Evolutionary conservation across 1,140 invertebrate species (phyloP).

Genomic region (Papilio polytes): DNA sequence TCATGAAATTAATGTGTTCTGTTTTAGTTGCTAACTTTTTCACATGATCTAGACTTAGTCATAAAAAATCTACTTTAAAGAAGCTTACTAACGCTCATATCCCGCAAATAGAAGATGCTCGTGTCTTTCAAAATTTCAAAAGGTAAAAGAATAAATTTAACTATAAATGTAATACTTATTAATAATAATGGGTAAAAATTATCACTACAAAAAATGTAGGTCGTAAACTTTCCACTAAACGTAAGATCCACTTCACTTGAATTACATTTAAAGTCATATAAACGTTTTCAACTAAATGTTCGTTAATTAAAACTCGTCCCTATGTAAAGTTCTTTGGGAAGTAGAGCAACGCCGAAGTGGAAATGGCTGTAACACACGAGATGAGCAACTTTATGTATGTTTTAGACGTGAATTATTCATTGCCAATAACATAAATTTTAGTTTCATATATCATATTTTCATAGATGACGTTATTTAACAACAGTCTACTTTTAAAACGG

Average conservation of each 20-base stretch:
- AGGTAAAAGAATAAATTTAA: too few relatives aligned
- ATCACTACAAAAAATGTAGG: not conserved
- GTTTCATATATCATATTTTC: not conserved
- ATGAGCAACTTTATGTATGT: slow-evolving; percentile 11
- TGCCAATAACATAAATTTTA: slow-evolving; percentile 1
- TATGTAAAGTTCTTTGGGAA: not conserved
- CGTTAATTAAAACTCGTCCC: slow-evolving; percentile 20
- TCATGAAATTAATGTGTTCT: too few relatives aligned
- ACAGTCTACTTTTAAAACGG: not conserved
- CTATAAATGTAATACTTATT: not conserved
- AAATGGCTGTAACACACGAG: slow-evolving; percentile 1
- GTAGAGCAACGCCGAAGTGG: slow-evolving; percentile 5
- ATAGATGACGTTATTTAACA: not conserved
- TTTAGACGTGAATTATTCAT: not conserved
- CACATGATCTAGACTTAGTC: too few relatives aligned
- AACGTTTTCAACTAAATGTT: slow-evolving; percentile 17
- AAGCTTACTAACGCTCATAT: too few relatives aligned
- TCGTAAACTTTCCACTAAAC: not conserved
- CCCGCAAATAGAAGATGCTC: too few relatives aligned
- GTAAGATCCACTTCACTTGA: slow-evolving; percentile 12
- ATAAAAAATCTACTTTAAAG: too few relatives aligned
- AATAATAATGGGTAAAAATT: not conserved
- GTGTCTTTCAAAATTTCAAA: too few relatives aligned
- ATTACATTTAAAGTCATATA: slow-evolving; percentile 7
- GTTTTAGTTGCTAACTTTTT: too few relatives aligned